Percentiles rank a stretch among this genome's conserved stretches.
Evolutionary conservation across 2,113 vertebrate genomes (phyloP).

Genomic region (Poeciliopsis retropinna): DNA sequence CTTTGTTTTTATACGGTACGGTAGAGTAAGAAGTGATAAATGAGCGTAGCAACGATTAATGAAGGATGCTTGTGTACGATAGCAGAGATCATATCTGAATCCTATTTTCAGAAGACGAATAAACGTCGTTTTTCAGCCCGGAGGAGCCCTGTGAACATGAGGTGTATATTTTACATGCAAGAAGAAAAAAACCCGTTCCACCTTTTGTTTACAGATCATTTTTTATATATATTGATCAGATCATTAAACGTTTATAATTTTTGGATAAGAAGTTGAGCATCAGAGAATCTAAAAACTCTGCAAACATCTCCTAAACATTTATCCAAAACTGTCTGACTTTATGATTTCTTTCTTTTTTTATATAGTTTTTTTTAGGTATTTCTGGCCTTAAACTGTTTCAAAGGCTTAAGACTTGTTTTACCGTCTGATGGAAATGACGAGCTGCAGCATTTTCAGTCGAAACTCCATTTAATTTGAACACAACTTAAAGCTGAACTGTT

Average conservation of each 20-base stretch:
- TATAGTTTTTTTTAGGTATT: conserved; percentile 39
- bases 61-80: conserved; percentile 62
- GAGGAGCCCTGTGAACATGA: conserved; percentile 25
- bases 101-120: conserved; percentile 56
- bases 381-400: conserved; percentile 71
- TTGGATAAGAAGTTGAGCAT: background rate
- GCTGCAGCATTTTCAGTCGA: background rate
- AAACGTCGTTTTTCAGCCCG: conserved; percentile 7
- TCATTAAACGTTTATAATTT: background rate
- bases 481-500: background rate
- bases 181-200: conserved; percentile 17
- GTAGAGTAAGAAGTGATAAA: conserved; percentile 30
- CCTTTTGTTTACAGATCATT: conserved; percentile 46
- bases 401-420: conserved; percentile 38
- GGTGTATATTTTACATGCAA: conserved; percentile 63
- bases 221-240: conserved; percentile 22
- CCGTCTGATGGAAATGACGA: conserved; percentile 1
- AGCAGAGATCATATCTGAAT: conserved; percentile 32
- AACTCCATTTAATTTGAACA: background rate
- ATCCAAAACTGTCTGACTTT: background rate
- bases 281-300: background rate
- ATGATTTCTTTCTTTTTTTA: background rate
- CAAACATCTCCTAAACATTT: conserved; percentile 31
- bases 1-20: conserved; percentile 50
- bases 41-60: conserved; percentile 19